phyloP scores from a whole-genome alignment of 2,113 vertebrate genomes.

The Sorex fumeus region DNA sequence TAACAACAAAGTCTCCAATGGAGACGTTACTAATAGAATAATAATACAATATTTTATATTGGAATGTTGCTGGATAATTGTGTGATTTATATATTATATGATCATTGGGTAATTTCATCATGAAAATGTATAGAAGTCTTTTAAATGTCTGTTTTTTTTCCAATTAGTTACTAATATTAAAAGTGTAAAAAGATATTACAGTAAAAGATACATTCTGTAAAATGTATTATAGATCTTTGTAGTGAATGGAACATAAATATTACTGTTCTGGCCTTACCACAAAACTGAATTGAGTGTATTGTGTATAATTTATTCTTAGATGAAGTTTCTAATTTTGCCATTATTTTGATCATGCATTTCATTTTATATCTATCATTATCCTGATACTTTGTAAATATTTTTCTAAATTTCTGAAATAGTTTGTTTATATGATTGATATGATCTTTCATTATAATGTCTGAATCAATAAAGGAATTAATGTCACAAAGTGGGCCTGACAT shows the following conservation, averaged over 20 bases:
- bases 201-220: neutral
- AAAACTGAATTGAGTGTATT: neutral
- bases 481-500: neutral
- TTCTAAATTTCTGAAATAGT: conserved; percentile 22
- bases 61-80: neutral
- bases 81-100: neutral
- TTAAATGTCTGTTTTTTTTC: neutral
- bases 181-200: neutral
- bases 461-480: neutral
- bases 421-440: too few species aligned
- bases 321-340: neutral
- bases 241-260: neutral
- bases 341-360: neutral
- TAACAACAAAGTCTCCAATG: too few species aligned
- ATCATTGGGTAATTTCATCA: neutral
- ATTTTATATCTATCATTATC: neutral
- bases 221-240: neutral
- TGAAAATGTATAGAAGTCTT: neutral
- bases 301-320: neutral
- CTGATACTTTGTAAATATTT: neutral
- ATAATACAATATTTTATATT: too few species aligned
- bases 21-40: too few species aligned
- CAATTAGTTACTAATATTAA: neutral
- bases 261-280: neutral
- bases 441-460: neutral